Conservation (phyloP, 1,140 invertebrate species). For the Sminthurinus signatus region DNA sequence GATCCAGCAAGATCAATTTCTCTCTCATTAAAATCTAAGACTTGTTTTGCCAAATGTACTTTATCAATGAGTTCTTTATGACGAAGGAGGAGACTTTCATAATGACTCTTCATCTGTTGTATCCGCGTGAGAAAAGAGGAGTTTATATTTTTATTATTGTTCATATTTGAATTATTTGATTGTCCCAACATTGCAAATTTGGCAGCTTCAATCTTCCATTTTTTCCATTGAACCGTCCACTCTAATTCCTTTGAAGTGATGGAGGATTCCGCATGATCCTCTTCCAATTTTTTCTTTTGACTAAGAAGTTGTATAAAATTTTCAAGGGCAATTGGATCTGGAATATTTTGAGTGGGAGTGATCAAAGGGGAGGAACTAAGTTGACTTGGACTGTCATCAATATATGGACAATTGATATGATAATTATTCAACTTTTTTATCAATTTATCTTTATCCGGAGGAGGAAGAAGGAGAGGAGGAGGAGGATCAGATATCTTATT, state of each 20-base stretch:
- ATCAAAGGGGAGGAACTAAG: conserved; percentile 2
- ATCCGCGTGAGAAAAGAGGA: background rate
- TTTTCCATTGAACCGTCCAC: conserved; percentile 19
- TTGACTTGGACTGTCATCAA: background rate
- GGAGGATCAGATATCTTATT: no score
- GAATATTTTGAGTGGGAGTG: conserved; percentile 15
- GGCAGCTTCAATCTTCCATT: conserved; percentile 21
- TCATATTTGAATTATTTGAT: background rate
- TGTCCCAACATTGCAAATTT: conserved; percentile 3
- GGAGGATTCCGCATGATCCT: conserved; percentile 17
- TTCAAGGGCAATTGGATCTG: conserved; percentile 21
- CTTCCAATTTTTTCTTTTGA: conserved; percentile 24
- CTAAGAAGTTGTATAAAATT: conserved; percentile 22
- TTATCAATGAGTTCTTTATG: conserved; percentile 1
- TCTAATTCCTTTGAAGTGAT: conserved; percentile 20
- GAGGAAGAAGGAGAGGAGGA: no score
- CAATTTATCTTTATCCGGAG: background rate
- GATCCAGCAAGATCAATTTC: conserved; percentile 18
- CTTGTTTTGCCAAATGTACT: conserved; percentile 12
- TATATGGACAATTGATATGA: background rate
- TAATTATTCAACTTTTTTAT: background rate
- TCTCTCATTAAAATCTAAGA: conserved; percentile 18
- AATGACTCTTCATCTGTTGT: conserved; percentile 4
- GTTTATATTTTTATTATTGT: background rate
- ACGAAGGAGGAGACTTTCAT: background rate